phyloP scores from a whole-genome alignment of 2,113 vertebrate species.

The Reinhardtius hippoglossoides region DNA sequence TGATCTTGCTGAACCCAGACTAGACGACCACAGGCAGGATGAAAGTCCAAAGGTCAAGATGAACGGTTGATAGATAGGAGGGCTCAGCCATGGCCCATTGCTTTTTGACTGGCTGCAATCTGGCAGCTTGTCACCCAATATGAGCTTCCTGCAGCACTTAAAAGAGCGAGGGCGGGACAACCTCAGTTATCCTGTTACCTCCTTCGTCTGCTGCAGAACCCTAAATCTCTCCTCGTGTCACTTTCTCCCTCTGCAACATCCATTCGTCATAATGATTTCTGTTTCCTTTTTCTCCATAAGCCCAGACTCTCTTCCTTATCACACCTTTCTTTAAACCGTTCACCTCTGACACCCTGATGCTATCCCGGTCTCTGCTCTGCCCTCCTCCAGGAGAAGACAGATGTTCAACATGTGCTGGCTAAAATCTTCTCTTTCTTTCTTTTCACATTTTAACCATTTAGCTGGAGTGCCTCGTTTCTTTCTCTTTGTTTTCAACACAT shows the following conservation, averaged over 20 bases:
- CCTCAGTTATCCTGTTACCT: constrained; percentile 43
- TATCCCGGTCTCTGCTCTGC: background rate
- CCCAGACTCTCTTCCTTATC: background rate
- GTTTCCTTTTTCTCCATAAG: background rate
- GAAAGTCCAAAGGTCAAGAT: constrained; percentile 52
- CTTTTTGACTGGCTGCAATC: constrained; percentile 57
- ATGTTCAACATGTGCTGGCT: background rate
- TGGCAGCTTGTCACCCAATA: constrained; percentile 36
- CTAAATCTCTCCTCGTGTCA: constrained; percentile 28
- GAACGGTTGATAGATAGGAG: constrained; percentile 40
- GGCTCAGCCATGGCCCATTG: constrained; percentile 36
- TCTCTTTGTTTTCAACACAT: no score
- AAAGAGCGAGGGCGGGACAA: constrained; percentile 9
- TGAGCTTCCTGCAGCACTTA: constrained; percentile 21
- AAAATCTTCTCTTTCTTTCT: no score
- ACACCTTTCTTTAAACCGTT: background rate
- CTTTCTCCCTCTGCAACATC: background rate
- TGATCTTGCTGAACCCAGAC: constrained; percentile 3
- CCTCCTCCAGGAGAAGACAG: background rate
- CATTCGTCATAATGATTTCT: background rate
- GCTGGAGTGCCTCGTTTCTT: no score
- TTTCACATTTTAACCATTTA: no score
- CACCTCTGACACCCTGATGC: background rate
- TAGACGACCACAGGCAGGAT: constrained; percentile 20
- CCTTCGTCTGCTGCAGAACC: constrained; percentile 4